These are phyloP conservation scores for Pilophorus perplexus DNA, from an alignment of 2,888 invertebrate species.

Conservation along the genomic window DNA sequence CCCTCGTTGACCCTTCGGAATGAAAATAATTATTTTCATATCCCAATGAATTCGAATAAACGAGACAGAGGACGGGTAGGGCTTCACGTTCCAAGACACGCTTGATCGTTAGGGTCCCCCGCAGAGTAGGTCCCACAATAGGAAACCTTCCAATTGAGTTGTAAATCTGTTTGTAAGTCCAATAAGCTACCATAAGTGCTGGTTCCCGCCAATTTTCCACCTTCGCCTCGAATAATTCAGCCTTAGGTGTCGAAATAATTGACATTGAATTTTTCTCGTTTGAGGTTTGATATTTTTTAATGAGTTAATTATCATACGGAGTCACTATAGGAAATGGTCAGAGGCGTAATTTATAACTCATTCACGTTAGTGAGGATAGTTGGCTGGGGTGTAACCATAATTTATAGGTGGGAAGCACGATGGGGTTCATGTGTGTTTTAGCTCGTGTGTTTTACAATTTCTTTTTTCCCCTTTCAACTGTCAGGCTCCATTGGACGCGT, in stretches of 20 bases:
- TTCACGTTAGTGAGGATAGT: constrained; percentile 30
- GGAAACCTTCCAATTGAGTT: constrained; percentile 44
- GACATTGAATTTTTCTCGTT: constrained; percentile 30
- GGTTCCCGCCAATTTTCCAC: constrained; percentile 26
- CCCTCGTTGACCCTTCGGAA: no score
- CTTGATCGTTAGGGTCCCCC: constrained; percentile 35
- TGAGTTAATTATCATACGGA: constrained; percentile 38
- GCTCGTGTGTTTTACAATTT: constrained; percentile 21
- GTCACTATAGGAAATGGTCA: constrained; percentile 18
- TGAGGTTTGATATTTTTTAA: constrained; percentile 28
- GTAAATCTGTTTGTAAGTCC: constrained; percentile 44
- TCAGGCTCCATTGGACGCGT: constrained; percentile 2
- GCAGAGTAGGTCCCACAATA: constrained; percentile 36
- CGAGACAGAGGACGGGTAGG: no score
- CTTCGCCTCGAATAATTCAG: constrained; percentile 37
- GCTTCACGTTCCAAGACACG: no score
- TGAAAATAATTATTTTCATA: no score
- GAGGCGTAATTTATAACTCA: constrained; percentile 37
- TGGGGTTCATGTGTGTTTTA: constrained; percentile 23
- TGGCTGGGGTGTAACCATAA: constrained; percentile 21
- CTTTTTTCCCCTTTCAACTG: constrained; percentile 7
- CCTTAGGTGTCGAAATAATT: constrained; percentile 41
- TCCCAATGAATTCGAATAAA: no score
- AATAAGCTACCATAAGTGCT: constrained; percentile 41
- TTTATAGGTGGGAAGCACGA: constrained; percentile 21